Evolutionary conservation across 2,113 vertebrate genomes (phyloP), one percentile per base, ranked within the genome.

Genomic region (Pica pica): DNA sequence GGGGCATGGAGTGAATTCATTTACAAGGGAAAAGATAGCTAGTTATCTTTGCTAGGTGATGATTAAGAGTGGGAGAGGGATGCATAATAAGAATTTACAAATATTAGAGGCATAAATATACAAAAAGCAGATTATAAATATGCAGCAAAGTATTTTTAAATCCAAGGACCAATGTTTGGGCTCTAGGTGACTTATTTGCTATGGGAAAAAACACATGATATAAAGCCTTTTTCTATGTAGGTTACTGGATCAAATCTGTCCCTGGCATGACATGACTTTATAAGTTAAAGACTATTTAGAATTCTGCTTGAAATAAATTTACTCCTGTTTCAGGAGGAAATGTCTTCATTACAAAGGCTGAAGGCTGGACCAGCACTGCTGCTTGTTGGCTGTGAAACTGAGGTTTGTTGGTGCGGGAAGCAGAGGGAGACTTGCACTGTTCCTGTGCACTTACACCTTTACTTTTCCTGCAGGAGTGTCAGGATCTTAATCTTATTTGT

Each of bases 51-150:
- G 68, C 82, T 94, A 83, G 93, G 93, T 86, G 94, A 95, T 96
- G 94, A 96, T 97, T 96, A 95, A 96, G 92, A 69, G 82, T 70
- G 47, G 80, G 63, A 95, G 76, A 96, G 92, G 92, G 95, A 92
- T 93, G 94, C 95, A 93, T 96, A 95, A 96, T 96, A 94, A 97
- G 93, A 96, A 96, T 95, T 96, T 96, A 96, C 96, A 96, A 96
- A 96, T 96, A 96, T 96, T 97, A 92, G 92, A 95, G 37, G n/a
- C 91, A 96, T 96, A 96, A 96, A 96, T 96, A 95, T 96, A 97
- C 93, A 94, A 96, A 96, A 94, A 96, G 44, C 39, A 93, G 87
- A 95, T 88, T 96, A 95, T 96, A 94, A 96, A 96, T 96, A 96
- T 94, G 83, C 95, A 96, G 92, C 10, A 33, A 83, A 88, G 63